Conservation (phyloP, 2,797 vertebrate species). For the Martes flavigula region DNA sequence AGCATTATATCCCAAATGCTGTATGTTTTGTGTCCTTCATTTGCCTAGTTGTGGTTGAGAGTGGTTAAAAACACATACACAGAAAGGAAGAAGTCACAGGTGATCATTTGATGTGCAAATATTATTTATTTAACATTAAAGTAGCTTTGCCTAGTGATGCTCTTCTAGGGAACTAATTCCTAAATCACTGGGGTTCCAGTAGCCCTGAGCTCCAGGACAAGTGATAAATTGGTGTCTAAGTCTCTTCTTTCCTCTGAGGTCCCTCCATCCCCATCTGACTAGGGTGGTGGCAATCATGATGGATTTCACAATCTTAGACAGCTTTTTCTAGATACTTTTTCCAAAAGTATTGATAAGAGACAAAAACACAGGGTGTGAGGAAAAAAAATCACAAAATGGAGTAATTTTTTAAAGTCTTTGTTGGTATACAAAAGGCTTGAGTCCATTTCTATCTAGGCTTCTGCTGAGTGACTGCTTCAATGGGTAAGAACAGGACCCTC, state of each 20-base stretch:
- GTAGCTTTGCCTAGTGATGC: constrained; percentile 50
- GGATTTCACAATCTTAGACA: neutral
- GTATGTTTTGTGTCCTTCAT: neutral
- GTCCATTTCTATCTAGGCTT: neutral
- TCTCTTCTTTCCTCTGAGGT: neutral
- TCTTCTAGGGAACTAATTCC: constrained; percentile 53
- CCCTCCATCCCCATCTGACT: neutral
- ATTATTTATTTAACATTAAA: constrained; percentile 52
- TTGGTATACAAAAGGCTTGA: neutral
- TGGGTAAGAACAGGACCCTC: neutral
- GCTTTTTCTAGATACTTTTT: neutral
- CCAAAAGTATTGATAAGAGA: neutral
- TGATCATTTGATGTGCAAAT: constrained; percentile 54
- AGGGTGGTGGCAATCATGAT: neutral
- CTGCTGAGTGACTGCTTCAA: neutral
- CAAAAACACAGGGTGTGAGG: neutral
- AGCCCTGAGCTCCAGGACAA: neutral
- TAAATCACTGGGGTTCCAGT: constrained; percentile 2
- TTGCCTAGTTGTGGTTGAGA: constrained; percentile 22
- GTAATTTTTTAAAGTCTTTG: neutral
- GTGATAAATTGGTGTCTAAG: neutral
- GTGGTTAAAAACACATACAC: constrained; percentile 4
- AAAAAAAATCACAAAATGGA: neutral
- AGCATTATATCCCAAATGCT: neutral
- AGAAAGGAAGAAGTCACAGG: neutral